Conservation (phyloP, 2,888 invertebrate genomes). For the Epistrophe grossulariae region DNA sequence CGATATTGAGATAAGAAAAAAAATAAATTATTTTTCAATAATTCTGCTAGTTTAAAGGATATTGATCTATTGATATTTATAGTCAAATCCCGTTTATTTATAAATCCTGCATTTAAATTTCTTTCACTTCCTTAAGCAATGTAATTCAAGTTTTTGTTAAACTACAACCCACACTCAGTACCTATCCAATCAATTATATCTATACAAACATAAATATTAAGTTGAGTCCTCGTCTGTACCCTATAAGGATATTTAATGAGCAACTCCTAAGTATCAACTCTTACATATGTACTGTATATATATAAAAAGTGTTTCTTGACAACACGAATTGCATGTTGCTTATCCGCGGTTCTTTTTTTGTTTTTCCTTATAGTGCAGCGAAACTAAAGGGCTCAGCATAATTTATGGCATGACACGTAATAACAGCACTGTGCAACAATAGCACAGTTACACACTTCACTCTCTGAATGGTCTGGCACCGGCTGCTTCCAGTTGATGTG, state of each 20-base stretch:
- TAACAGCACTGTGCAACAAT: slow-evolving; percentile 65
- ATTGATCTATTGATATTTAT: no score
- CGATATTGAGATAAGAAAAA: no score
- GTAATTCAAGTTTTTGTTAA: no score
- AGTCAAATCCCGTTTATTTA: no score
- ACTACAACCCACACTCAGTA: slow-evolving; percentile 28
- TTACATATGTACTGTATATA: no score
- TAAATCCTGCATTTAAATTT: no score
- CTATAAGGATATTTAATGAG: slow-evolving; percentile 53
- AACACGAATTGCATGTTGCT: slow-evolving; percentile 47
- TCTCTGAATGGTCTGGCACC: slow-evolving; percentile 21
- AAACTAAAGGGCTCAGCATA: slow-evolving; percentile 54
- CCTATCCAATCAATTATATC: slow-evolving; percentile 25
- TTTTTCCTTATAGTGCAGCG: slow-evolving; percentile 21
- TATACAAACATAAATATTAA: background rate
- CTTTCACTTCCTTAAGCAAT: no score
- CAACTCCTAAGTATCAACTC: no score
- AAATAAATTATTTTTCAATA: no score
- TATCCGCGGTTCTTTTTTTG: slow-evolving; percentile 31
- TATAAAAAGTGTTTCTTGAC: background rate
- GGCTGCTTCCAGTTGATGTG: slow-evolving; percentile 48
- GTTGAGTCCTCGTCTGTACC: slow-evolving; percentile 16
- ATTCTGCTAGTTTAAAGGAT: no score
- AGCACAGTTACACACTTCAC: slow-evolving; percentile 66
- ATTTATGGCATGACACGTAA: slow-evolving; percentile 72